phyloP scores from a whole-genome alignment of 2,888 invertebrate species.

The Ennomos quercinarius region DNA sequence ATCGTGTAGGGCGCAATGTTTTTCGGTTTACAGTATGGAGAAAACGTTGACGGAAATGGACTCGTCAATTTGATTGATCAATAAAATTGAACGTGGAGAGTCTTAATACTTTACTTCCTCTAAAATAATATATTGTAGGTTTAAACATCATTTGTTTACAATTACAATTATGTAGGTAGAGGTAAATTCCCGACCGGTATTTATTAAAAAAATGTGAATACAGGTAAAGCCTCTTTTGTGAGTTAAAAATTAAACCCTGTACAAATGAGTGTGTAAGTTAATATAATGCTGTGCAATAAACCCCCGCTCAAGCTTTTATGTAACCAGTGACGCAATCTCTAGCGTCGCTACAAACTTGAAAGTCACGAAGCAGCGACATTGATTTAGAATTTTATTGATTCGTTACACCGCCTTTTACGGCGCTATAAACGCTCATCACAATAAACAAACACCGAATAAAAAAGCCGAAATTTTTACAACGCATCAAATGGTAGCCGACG shows the following conservation, averaged over 20 bases:
- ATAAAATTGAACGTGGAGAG: too few relatives aligned
- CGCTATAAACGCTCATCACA: slow-evolving; percentile 75
- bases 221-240: slow-evolving; percentile 20
- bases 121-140: too few relatives aligned
- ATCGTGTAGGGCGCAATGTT: too few relatives aligned
- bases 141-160: too few relatives aligned
- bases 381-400: slow-evolving; percentile 55
- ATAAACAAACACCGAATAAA: slow-evolving; percentile 78
- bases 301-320: slow-evolving; percentile 20
- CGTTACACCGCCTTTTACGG: slow-evolving; percentile 60
- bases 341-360: slow-evolving; percentile 23
- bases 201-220: too few relatives aligned
- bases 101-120: too few relatives aligned
- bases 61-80: too few relatives aligned
- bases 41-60: too few relatives aligned
- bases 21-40: too few relatives aligned
- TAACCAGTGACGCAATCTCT: slow-evolving; percentile 25
- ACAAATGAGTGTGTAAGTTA: slow-evolving; percentile 17
- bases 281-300: slow-evolving; percentile 14
- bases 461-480: slow-evolving; percentile 66
- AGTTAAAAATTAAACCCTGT: slow-evolving; percentile 50
- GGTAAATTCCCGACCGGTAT: too few relatives aligned
- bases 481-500: slow-evolving; percentile 79
- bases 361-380: slow-evolving; percentile 39
- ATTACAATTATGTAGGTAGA: too few relatives aligned